phyloP scores from a whole-genome alignment of 37 sponge, comb jelly and placozoan genomes.

The Tethya wilhelma region DNA sequence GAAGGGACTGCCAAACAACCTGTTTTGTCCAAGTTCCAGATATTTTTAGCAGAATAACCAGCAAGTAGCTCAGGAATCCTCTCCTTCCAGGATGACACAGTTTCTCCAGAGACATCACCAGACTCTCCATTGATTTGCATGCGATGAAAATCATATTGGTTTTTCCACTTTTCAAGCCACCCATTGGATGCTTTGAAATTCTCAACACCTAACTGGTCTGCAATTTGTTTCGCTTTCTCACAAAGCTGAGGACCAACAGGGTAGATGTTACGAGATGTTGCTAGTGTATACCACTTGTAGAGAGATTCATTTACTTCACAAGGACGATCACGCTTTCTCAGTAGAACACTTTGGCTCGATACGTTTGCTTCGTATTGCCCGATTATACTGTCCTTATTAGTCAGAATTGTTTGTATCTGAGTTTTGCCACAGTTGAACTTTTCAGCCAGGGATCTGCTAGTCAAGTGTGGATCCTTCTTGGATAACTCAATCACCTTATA shows the following conservation, averaged over 20 bases:
- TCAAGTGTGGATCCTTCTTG: neutral
- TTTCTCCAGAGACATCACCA: slow-evolving; percentile 50
- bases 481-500: no score
- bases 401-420: slow-evolving; percentile 41
- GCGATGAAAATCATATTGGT: slow-evolving; percentile 25
- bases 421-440: slow-evolving; percentile 59
- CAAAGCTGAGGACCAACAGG: slow-evolving; percentile 46
- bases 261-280: slow-evolving; percentile 47
- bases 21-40: slow-evolving; percentile 60
- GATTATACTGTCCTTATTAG: slow-evolving; percentile 30
- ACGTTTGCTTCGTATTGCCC: slow-evolving; percentile 32
- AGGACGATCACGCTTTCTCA: slow-evolving; percentile 21
- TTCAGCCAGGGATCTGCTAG: no score
- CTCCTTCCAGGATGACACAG: slow-evolving; percentile 58
- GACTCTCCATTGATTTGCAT: slow-evolving; percentile 54
- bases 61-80: slow-evolving; percentile 38
- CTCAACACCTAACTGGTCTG: slow-evolving; percentile 28
- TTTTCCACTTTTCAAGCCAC: slow-evolving; percentile 70
- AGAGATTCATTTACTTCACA: slow-evolving; percentile 48
- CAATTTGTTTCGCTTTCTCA: slow-evolving; percentile 73
- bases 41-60: slow-evolving; percentile 35
- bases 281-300: slow-evolving; percentile 52
- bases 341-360: neutral
- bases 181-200: slow-evolving; percentile 76
- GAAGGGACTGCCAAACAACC: slow-evolving; percentile 50